Percentiles rank a stretch among this genome's conserved stretches.
Conservation (phyloP, 1,140 invertebrate genomes). For the Eurosta solidaginis region DNA sequence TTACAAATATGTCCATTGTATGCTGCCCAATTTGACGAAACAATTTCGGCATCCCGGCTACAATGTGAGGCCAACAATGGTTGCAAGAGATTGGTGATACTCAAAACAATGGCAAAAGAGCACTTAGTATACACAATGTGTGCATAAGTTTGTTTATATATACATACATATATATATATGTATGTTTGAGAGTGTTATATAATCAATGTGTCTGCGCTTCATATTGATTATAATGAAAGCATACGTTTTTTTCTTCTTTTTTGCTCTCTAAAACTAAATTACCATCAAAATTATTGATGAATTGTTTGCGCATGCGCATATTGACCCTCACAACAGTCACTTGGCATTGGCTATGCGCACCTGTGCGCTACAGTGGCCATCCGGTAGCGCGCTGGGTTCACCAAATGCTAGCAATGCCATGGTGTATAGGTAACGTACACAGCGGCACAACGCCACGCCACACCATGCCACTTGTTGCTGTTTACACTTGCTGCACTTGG, state of each 20-base stretch:
- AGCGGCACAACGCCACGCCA: neutral
- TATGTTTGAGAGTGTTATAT: neutral
- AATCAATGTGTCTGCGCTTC: neutral
- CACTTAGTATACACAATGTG: too few species aligned
- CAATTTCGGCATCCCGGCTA: conserved; percentile 6
- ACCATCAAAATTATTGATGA: neutral
- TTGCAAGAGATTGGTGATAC: neutral
- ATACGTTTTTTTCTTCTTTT: neutral
- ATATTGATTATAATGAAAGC: neutral
- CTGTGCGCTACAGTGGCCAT: conserved; percentile 13
- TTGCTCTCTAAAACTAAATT: neutral
- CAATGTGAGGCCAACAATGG: neutral
- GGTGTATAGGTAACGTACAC: neutral
- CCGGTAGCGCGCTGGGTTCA: neutral
- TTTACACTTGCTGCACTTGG: neutral
- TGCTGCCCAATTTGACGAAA: conserved; percentile 31
- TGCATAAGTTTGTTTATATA: too few species aligned
- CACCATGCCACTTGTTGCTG: neutral
- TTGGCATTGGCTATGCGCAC: conserved; percentile 24
- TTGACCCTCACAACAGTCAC: neutral
- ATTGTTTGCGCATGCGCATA: neutral
- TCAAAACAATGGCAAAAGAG: too few species aligned
- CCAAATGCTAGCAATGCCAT: conserved; percentile 14
- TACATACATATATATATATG: too few species aligned
- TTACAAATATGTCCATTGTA: neutral